A percentile compares a stretch with the other conserved stretches of the same genome.
phyloP scores from a whole-genome alignment of 2,797 vertebrate genomes.

The Hoplostethus mediterraneus region DNA sequence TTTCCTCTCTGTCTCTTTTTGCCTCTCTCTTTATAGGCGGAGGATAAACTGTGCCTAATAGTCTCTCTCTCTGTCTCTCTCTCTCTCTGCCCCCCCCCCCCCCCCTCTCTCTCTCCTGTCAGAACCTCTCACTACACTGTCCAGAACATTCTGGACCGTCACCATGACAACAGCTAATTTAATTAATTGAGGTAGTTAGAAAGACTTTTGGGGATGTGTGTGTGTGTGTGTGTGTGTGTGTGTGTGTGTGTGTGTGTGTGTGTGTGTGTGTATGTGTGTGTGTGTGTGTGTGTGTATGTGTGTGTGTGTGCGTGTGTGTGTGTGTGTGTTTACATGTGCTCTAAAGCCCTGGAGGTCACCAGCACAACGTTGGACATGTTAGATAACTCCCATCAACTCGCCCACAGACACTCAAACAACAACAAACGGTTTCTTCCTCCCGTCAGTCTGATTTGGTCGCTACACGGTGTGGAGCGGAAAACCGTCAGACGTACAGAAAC shows the following conservation, averaged over 20 bases:
- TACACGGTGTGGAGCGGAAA: too few species aligned
- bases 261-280: not conserved
- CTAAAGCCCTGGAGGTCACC: too few species aligned
- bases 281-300: not conserved
- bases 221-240: slow-evolving; percentile 3
- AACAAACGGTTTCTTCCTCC: too few species aligned
- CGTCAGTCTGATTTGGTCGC: too few species aligned
- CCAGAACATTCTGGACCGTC: not conserved
- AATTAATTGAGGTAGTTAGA: not conserved
- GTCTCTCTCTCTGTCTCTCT: not conserved
- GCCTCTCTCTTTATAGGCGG: too few species aligned
- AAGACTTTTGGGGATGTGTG: not conserved
- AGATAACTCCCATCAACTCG: too few species aligned
- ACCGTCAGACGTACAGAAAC: too few species aligned
- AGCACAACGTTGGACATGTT: too few species aligned
- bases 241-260: not conserved
- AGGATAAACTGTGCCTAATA: too few species aligned
- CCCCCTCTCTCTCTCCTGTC: not conserved
- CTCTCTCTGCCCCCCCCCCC: too few species aligned
- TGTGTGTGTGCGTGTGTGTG: not conserved
- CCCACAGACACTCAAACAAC: too few species aligned
- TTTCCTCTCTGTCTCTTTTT: too few species aligned
- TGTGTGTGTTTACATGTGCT: not conserved
- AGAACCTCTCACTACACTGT: not conserved
- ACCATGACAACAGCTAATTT: slow-evolving; percentile 7